Evolutionary conservation across 1,140 invertebrate species (phyloP).

Genomic region (Anastatus disparis): DNA sequence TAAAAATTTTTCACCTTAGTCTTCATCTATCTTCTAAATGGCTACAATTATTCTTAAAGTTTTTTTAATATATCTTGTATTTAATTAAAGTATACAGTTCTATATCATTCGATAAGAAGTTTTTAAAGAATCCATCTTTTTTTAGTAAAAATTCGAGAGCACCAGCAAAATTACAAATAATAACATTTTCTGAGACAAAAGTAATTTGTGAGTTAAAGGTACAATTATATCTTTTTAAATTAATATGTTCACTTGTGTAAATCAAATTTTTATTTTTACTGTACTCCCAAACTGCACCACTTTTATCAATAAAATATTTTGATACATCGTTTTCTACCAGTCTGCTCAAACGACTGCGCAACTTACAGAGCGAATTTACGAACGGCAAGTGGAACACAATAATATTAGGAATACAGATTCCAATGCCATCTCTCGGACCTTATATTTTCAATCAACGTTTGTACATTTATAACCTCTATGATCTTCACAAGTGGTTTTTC

Average conservation of each 20-base stretch:
- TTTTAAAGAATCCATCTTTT: conserved; percentile 32
- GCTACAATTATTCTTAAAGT: conserved; percentile 50
- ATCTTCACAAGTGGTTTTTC: no score
- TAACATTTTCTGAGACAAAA: conserved; percentile 56
- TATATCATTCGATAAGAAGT: conserved; percentile 44
- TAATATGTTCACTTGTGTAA: conserved; percentile 39
- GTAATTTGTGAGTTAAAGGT: conserved; percentile 59
- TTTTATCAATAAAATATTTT: conserved; percentile 60
- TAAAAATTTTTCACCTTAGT: conserved; percentile 54
- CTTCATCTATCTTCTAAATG: conserved; percentile 49
- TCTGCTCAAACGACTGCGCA: no score
- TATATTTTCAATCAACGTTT: no score
- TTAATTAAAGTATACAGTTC: conserved; percentile 57
- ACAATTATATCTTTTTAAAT: conserved; percentile 4
- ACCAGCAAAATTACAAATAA: conserved; percentile 51
- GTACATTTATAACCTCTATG: no score
- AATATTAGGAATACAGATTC: no score
- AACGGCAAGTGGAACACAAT: no score
- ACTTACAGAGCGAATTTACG: no score
- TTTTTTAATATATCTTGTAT: conserved; percentile 49
- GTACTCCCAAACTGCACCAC: conserved; percentile 54
- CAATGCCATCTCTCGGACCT: no score
- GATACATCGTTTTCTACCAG: conserved; percentile 57
- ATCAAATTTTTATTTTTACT: conserved; percentile 41
- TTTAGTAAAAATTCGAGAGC: conserved; percentile 53